phyloP scores from a whole-genome alignment of 2,888 invertebrate genomes.

The Limnephilus rhombicus region DNA sequence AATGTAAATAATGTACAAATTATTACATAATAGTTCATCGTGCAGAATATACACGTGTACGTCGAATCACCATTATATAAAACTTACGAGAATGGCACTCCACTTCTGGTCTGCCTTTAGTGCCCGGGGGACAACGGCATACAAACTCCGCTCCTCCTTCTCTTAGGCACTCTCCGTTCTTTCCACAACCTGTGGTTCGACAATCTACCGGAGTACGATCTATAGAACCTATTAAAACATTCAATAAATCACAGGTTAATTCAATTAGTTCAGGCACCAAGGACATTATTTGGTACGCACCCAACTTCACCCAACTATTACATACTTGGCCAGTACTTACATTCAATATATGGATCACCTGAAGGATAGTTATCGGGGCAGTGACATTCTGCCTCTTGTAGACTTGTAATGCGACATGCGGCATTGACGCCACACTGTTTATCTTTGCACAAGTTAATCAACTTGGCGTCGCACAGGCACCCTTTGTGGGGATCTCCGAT shows the following conservation, averaged over 20 bases:
- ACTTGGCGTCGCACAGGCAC: constrained; percentile 85
- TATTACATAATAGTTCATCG: constrained; percentile 68
- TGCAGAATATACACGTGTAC: constrained; percentile 75
- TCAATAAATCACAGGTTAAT: background rate
- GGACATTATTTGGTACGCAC: background rate
- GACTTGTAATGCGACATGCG: constrained; percentile 84
- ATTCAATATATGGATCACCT: constrained; percentile 91
- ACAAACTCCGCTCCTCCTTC: constrained; percentile 88
- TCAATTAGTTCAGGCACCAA: background rate
- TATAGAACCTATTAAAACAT: constrained; percentile 75
- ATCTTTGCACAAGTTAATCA: constrained; percentile 86
- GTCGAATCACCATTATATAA: constrained; percentile 55
- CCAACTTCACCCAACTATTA: background rate
- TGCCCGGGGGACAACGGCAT: constrained; percentile 88
- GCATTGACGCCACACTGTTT: constrained; percentile 91
- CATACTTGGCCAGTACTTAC: constrained; percentile 77
- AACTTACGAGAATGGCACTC: constrained; percentile 78
- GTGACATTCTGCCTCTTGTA: constrained; percentile 86
- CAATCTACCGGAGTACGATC: constrained; percentile 85
- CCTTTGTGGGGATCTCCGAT: constrained; percentile 89
- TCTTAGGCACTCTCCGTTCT: constrained; percentile 91
- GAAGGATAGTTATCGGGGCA: constrained; percentile 90
- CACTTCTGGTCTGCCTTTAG: constrained; percentile 84
- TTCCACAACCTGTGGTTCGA: constrained; percentile 89
- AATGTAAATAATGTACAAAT: constrained; percentile 65